Evolutionary conservation across 1,140 invertebrate genomes (phyloP).

Genomic region (Hylyphantes graminicola): DNA sequence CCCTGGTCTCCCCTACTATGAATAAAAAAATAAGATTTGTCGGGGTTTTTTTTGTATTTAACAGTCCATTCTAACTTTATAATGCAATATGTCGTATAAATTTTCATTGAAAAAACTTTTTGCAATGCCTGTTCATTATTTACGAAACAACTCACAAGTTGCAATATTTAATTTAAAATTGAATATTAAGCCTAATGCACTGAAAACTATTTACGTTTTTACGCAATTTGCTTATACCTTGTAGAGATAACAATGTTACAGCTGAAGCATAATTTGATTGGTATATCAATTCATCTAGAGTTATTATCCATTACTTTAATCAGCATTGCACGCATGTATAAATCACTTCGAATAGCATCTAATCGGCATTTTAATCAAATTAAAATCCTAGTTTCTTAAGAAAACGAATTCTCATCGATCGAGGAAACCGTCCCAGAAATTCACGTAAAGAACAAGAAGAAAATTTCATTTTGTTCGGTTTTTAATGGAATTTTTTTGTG

Average conservation of each 20-base stretch:
- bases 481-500: background rate
- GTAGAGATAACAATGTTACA: too few species aligned
- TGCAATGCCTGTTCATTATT: background rate
- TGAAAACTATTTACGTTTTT: too few species aligned
- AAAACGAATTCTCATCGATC: background rate
- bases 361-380: conserved; percentile 40
- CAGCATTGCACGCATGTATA: conserved; percentile 8
- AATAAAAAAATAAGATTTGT: too few species aligned
- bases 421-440: background rate
- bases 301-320: conserved; percentile 36
- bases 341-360: conserved; percentile 15
- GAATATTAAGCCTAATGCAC: too few species aligned
- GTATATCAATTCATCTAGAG: conserved; percentile 1
- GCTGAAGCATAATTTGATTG: too few species aligned
- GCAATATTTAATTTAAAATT: too few species aligned
- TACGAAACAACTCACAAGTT: too few species aligned
- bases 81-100: background rate
- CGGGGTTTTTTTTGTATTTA: too few species aligned
- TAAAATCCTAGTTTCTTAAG: background rate
- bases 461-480: background rate
- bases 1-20: too few species aligned
- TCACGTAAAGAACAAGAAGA: background rate
- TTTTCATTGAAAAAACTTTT: background rate
- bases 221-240: too few species aligned
- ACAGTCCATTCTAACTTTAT: background rate